Evolutionary conservation across 37 sponge, comb jelly and placozoan species (phyloP).

Genomic region (Haliclona indistincta): DNA sequence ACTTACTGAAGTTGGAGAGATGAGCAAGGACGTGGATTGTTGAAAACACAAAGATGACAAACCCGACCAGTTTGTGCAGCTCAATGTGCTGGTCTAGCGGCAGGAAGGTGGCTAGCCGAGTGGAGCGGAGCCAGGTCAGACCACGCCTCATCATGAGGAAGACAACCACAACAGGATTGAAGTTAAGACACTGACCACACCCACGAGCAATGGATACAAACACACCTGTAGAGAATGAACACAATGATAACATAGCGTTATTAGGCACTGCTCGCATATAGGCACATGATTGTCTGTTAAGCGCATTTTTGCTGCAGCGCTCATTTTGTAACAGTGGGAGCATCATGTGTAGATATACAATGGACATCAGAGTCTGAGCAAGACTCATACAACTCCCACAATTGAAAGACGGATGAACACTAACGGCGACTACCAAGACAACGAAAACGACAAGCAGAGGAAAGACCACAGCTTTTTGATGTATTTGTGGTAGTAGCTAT

Average conservation of each 20-base stretch:
- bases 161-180: slow-evolving; percentile 68
- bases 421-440: too few species aligned
- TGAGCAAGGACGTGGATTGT: slow-evolving; percentile 64
- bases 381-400: too few species aligned
- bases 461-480: too few species aligned
- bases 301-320: too few species aligned
- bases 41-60: slow-evolving; percentile 53
- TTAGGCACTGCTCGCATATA: too few species aligned
- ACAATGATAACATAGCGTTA: background rate
- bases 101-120: slow-evolving; percentile 49
- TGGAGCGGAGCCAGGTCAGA: slow-evolving; percentile 75
- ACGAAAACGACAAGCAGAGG: too few species aligned
- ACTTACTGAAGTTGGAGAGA: slow-evolving; percentile 69
- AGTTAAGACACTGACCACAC: slow-evolving; percentile 80
- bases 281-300: too few species aligned
- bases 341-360: too few species aligned
- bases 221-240: slow-evolving; percentile 6
- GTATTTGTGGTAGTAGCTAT: too few species aligned
- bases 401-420: too few species aligned
- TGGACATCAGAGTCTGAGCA: too few species aligned
- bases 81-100: slow-evolving; percentile 90
- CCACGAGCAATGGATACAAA: slow-evolving; percentile 71
- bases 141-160: slow-evolving; percentile 72
- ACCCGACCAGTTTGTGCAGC: slow-evolving; percentile 80
- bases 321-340: too few species aligned